Evolutionary conservation across 2,113 vertebrate species (phyloP), one percentile per base, ranked within the genome.

Genomic region (Deroptyus accipitrinus): DNA sequence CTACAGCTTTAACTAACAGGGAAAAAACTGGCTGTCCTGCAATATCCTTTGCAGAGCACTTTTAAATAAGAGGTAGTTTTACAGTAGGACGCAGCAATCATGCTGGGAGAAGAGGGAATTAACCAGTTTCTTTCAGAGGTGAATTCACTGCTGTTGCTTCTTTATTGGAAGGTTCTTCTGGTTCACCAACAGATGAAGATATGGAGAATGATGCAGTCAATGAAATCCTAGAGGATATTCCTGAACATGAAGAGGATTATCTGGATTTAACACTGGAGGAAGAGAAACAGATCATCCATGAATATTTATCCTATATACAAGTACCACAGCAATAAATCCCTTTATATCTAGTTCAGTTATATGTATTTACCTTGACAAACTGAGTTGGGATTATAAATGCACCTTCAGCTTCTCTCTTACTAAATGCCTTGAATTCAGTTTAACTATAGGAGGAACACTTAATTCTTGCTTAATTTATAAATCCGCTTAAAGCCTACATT

Each of bases 211-310:
- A 99, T 94, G 97, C 98, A 31, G 98, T 99, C 70, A 99, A 98
- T 31, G 99, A 99, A 96, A 98, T 99, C 23, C 55, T 99, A 91
- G 98, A 98, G 72, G 99, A 99, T 96, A 99, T 99, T 46, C 98
- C 99, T 9, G 98, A 97, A 30, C 99, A 99, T 0, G 99, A 99
- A 94, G 99, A 99, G 77, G 99, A 99, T 79, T 99, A 99, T 90
- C 98, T 99, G 57, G 99, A 99, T 96, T 97, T 99, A 81, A 99
- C 99, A 1, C 98, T 99, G 93, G 99, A 99, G 90, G 99, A 99
- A 23, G 99, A 99, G 94, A 97, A 97, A 15, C 89, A 98, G 61
- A 97, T 99, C 63, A 99, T 99, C 68, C 96, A 96, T 14, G 97
- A 97, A 92, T 98, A 99, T 91, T 98, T 98, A 96, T 97, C 97